Percentiles rank a stretch among this genome's conserved stretches.
Conservation (phyloP, 2,797 vertebrate genomes). For the Malacoctenus gilli region DNA sequence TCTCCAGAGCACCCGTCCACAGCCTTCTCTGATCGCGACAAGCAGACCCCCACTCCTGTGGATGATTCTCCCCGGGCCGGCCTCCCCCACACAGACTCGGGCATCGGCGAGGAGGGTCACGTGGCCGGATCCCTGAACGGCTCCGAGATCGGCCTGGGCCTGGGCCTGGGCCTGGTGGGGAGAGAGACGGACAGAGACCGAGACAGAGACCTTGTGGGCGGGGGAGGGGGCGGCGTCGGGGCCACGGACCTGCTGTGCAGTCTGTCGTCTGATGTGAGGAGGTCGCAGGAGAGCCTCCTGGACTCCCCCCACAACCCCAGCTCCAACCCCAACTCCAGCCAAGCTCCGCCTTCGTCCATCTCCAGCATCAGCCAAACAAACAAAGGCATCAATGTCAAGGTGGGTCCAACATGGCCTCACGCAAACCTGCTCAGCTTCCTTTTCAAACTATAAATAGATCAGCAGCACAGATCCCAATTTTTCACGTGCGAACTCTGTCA, state of each 20-base stretch:
- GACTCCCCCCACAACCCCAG: constrained; percentile 82
- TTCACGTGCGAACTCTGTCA: no score
- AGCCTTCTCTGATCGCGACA: constrained; percentile 88
- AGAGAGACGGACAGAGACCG: constrained; percentile 75
- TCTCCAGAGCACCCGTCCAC: constrained; percentile 88
- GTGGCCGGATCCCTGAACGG: constrained; percentile 90
- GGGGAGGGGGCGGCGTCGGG: constrained; percentile 74
- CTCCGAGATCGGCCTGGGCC: constrained; percentile 86
- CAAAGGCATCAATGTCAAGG: constrained; percentile 97
- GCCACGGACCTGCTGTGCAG: constrained; percentile 95
- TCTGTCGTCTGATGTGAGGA: constrained; percentile 92
- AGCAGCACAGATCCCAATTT: no score
- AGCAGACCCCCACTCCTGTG: constrained; percentile 85
- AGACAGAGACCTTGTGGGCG: constrained; percentile 63
- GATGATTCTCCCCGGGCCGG: constrained; percentile 91
- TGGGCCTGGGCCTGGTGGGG: constrained; percentile 75
- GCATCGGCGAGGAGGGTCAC: constrained; percentile 94
- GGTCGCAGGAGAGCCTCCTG: constrained; percentile 94
- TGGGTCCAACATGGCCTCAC: constrained; percentile 21
- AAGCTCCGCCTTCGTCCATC: constrained; percentile 90
- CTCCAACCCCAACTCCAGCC: constrained; percentile 63
- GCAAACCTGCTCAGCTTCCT: background rate
- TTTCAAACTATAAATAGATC: no score
- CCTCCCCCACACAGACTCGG: constrained; percentile 96
- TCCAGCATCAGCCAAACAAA: constrained; percentile 95